A percentile compares a stretch with the other conserved stretches of the same genome.
These are phyloP conservation scores for Orius insidiosus DNA, from an alignment of 1,140 invertebrate genomes.

Conservation along the genomic window DNA sequence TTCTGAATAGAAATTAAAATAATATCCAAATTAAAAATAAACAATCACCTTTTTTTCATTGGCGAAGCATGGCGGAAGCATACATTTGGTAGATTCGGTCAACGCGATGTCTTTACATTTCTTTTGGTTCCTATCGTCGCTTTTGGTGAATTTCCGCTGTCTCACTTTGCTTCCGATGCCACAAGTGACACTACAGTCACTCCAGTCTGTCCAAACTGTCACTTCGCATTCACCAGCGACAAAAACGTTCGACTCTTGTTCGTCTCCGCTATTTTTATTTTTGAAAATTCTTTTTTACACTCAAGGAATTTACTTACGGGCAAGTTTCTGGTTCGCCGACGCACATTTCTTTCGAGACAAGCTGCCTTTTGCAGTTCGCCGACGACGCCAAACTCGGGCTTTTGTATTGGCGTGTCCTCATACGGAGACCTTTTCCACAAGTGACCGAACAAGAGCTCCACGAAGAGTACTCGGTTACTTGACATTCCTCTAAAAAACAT, in stretches of 20 bases:
- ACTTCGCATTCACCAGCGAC: conserved; percentile 44
- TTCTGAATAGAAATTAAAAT: neutral
- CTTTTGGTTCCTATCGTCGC: conserved; percentile 54
- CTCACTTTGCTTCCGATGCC: conserved; percentile 60
- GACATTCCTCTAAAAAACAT: conserved; percentile 25
- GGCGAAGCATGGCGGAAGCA: conserved; percentile 38
- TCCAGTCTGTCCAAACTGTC: conserved; percentile 60
- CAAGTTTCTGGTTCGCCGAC: conserved; percentile 52
- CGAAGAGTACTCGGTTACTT: conserved; percentile 29
- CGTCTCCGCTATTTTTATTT: no score
- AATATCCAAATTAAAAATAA: no score
- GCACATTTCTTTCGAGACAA: conserved; percentile 76
- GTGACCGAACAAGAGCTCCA: conserved; percentile 70
- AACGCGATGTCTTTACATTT: conserved; percentile 50
- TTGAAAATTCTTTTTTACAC: no score
- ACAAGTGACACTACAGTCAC: conserved; percentile 65
- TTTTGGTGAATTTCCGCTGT: conserved; percentile 37
- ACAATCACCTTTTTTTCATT: neutral
- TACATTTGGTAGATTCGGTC: conserved; percentile 60
- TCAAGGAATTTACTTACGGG: no score
- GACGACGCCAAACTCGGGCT: conserved; percentile 7
- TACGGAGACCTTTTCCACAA: conserved; percentile 66
- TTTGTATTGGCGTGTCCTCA: conserved; percentile 25
- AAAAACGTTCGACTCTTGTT: no score
- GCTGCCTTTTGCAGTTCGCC: conserved; percentile 54